Evolutionary conservation across 2,113 vertebrate species (phyloP).

Genomic region (Rostratula benghalensis): DNA sequence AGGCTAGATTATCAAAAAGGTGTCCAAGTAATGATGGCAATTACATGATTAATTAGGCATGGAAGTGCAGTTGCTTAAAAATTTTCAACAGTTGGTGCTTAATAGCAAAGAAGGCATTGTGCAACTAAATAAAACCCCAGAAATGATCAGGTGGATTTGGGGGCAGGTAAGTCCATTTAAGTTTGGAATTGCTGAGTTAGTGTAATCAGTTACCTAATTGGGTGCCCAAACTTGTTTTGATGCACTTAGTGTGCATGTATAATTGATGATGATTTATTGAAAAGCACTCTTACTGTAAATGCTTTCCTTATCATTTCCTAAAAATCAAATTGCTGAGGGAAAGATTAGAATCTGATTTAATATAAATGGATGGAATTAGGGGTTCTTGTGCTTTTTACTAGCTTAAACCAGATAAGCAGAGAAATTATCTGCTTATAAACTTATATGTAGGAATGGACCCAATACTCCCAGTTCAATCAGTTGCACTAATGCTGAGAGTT

Average conservation of each 20-base stretch:
- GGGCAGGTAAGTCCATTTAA: conserved; percentile 15
- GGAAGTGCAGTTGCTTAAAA: conserved; percentile 50
- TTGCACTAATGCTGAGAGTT: neutral
- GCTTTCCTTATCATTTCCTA: conserved; percentile 37
- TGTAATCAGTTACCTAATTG: conserved; percentile 66
- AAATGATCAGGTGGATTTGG: conserved; percentile 5
- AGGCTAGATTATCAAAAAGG: conserved; percentile 53
- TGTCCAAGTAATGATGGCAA: conserved; percentile 58
- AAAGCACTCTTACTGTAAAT: neutral
- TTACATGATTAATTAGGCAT: conserved; percentile 68
- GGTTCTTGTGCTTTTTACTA: neutral
- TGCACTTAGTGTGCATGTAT: neutral
- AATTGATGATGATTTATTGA: conserved; percentile 71
- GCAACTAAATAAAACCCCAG: neutral
- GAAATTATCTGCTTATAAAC: neutral
- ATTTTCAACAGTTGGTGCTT: conserved; percentile 53
- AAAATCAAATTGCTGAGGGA: conserved; percentile 32
- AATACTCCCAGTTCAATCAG: neutral
- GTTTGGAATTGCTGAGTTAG: conserved; percentile 32
- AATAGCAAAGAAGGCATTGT: neutral
- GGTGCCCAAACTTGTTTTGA: conserved; percentile 38
- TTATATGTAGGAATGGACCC: neutral
- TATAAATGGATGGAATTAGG: neutral
- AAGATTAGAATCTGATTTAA: conserved; percentile 6
- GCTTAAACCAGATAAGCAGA: neutral